Conservation (phyloP, 92 coral and sea anemone species). For the Zoanthus sansibaricus region DNA sequence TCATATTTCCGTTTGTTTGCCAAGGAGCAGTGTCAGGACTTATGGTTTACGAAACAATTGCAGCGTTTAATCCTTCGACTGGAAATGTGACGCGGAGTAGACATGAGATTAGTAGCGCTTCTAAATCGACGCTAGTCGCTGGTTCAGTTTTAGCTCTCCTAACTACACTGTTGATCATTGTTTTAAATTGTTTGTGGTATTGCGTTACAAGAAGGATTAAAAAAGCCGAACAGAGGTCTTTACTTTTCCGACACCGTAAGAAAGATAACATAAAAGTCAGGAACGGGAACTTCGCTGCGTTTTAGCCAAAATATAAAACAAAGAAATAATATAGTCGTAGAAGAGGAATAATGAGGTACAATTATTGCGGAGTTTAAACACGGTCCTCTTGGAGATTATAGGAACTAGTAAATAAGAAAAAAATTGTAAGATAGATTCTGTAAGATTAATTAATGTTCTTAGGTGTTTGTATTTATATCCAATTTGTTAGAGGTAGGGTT, state of each 20-base stretch:
- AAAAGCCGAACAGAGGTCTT: background rate
- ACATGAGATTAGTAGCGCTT: background rate
- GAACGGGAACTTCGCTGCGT: background rate
- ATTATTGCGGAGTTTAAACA: too few species aligned
- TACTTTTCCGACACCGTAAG: background rate
- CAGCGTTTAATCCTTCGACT: background rate
- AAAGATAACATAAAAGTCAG: background rate
- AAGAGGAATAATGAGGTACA: too few species aligned
- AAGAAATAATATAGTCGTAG: too few species aligned
- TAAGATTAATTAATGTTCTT: too few species aligned
- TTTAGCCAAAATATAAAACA: too few species aligned
- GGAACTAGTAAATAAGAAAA: too few species aligned
- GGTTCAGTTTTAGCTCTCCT: conserved; percentile 1
- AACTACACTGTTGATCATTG: background rate
- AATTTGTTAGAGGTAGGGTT: too few species aligned
- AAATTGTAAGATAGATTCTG: too few species aligned
- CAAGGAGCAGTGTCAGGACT: conserved; percentile 12
- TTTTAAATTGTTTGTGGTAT: conserved; percentile 19
- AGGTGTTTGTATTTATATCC: too few species aligned
- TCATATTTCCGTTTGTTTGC: background rate
- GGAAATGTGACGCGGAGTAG: background rate
- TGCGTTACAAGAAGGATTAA: background rate
- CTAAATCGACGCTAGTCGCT: background rate
- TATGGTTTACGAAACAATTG: background rate
- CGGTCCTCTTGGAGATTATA: too few species aligned